phyloP scores from a whole-genome alignment of 2,888 invertebrate species.

The Anaspis maculata region DNA sequence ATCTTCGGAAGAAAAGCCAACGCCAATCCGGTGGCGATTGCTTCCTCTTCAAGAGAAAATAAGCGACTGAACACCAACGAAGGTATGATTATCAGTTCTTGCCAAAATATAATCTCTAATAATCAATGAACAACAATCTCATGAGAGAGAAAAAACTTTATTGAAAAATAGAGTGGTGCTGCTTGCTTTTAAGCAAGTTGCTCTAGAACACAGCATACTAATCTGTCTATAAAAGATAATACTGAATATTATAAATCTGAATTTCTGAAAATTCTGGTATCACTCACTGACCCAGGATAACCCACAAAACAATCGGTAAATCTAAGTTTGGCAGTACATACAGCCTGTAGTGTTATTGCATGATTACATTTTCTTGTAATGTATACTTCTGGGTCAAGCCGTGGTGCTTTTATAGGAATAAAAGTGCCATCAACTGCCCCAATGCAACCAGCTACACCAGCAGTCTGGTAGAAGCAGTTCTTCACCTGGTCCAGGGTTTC shows the following conservation, averaged over 20 bases:
- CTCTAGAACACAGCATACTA: too few relatives aligned
- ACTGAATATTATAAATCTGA: conserved; percentile 23
- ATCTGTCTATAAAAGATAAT: too few relatives aligned
- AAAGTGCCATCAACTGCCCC: conserved; percentile 11
- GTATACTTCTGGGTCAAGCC: conserved; percentile 17
- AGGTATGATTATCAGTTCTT: too few relatives aligned
- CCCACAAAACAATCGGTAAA: conserved; percentile 21
- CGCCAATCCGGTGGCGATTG: not conserved
- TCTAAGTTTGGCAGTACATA: conserved; percentile 14
- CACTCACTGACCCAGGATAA: conserved; percentile 22
- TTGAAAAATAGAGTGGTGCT: too few relatives aligned
- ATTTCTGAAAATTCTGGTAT: conserved; percentile 21
- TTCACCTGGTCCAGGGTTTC: conserved; percentile 9
- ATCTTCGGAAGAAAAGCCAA: conserved; percentile 1
- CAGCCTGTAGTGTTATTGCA: conserved; percentile 21
- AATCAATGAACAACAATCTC: too few relatives aligned
- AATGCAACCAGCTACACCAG: conserved; percentile 11
- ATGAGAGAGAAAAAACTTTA: too few relatives aligned
- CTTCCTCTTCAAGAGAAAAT: not conserved
- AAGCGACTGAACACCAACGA: too few relatives aligned
- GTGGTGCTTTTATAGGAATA: conserved; percentile 11
- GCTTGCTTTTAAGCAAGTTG: too few relatives aligned
- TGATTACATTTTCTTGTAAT: conserved; percentile 19
- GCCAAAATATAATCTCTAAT: conserved; percentile 10
- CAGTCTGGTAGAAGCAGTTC: conserved; percentile 10